Evolutionary conservation across 2,797 vertebrate species (phyloP), one percentile per base, ranked within the genome.

Genomic region (Neomorphus geoffroyi): DNA sequence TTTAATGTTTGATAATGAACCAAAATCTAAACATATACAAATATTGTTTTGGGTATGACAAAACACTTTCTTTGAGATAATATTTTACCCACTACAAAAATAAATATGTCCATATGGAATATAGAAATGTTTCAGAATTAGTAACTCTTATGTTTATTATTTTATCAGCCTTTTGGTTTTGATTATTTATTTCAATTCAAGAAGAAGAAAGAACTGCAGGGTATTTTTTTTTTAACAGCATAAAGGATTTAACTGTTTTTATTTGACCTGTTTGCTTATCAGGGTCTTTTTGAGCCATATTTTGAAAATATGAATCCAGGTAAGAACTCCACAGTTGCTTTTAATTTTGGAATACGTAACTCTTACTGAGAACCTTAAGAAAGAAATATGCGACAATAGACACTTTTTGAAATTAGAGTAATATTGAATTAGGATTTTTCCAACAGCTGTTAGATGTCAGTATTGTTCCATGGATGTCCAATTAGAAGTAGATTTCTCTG

Each of bases 391-490:
- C 24, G 46, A 22, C 33, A 67, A 7, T 24, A 64, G 24, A 48
- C 7, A 2, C 4, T 32, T 90, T 90, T 84, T 90, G 32, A 62
- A 87, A 43, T 26, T 18, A 35, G 17, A 64, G 56, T 57, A 74
- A 80, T 35, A 71, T 65, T 60, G 41, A 54, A 28, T n/a, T 46
- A 37, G 13, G 18, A 88, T 77, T 58, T 23, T 54, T 72, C 35
- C 32, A 50, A 16, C 58, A 92, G 19, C 66, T 97, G 93, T 97
- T 97, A 95, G 87, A 88, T 96, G 83, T 95, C 93, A 93, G 88
- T 96, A 54, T 95, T 91, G 80, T 93, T 96, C 92, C 67, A 58
- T 18, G 32, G 18, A 91, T 93, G 41, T 77, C 64, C 67, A 83
- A 19, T 2, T 57, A 27, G 28, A 73, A 69, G 50, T 65, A 70